Evolutionary conservation across 2,113 vertebrate genomes (phyloP), one percentile per base, ranked within the genome.

Genomic region (Protomyctophum bolini): DNA sequence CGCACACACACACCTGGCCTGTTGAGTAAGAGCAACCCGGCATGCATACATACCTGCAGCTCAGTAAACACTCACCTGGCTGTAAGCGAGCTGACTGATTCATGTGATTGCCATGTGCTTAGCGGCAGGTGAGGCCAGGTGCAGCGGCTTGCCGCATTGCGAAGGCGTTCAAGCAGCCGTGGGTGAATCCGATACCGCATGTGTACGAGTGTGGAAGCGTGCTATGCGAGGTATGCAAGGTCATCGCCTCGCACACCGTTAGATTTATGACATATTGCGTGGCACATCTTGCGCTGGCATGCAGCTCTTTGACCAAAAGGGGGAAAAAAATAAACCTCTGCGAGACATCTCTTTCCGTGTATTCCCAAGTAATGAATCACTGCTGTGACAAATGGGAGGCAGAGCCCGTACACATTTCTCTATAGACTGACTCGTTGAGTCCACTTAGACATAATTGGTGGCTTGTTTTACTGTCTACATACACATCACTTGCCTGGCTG

Each of bases 121-220:
- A 64, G 61, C 55, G 51, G 83, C 85, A 87, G 89, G 85, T 90
- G 28, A 0, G 73, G 56, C 91, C 89, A 84, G 91, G 86, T 91
- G 88, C 80, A 60, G 33, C 11, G 4, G 60, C 12, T 45, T 0
- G 48, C 65, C 57, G 68, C 69, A 59, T 70, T 63, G 57, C 33
- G 62, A 65, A 76, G 73, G 76, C 56, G 41, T 68, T 80, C 33
- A 58, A 65, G 76, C 33, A 6, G 69, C 33, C 49, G 81, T 49
- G 70, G 70, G 52, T 75, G 66, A 61, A 76, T 71, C 69, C 68
- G 74, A 82, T 75, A 77, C 60, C 54, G 47, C 66, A 59, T 82
- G 62, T 70, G 73, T 74, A 73, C 58, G 48, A 7, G 33, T 74
- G 6, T 73, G 21, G 33, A 14, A 75, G 61, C 0, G 8, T 21